Conservation (phyloP, 2,113 vertebrate species). For the Kryptolebias marmoratus region DNA sequence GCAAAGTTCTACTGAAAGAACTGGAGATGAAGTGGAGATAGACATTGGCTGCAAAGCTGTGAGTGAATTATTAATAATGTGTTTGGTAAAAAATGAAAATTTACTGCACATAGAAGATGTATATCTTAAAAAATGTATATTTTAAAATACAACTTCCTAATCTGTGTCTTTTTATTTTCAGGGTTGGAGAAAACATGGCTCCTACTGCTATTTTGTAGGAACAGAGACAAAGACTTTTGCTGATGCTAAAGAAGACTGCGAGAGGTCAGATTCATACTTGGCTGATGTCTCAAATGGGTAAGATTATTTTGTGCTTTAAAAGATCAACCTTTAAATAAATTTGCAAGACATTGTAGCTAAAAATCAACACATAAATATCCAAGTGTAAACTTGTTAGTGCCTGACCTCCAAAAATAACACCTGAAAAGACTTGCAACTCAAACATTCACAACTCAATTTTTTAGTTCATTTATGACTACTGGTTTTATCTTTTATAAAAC, state of each 20-base stretch:
- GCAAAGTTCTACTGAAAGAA: slow-evolving; percentile 71
- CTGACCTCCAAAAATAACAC: not conserved
- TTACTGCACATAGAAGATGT: not conserved
- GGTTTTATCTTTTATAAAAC: too few species aligned
- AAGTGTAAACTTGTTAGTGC: not conserved
- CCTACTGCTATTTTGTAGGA: slow-evolving; percentile 90
- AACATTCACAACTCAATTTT: too few species aligned
- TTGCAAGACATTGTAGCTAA: not conserved
- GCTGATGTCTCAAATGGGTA: slow-evolving; percentile 88
- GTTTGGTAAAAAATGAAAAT: not conserved
- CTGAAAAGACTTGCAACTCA: not conserved
- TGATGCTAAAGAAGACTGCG: slow-evolving; percentile 87
- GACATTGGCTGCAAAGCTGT: slow-evolving; percentile 87
- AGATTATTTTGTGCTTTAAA: slow-evolving; percentile 22
- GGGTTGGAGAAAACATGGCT: slow-evolving; percentile 91
- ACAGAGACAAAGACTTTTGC: slow-evolving; percentile 83
- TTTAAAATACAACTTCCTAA: not conserved
- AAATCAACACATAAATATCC: not conserved
- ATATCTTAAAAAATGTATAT: not conserved
- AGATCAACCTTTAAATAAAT: not conserved
- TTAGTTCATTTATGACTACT: too few species aligned
- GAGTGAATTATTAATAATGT: slow-evolving; percentile 61
- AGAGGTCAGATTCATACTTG: slow-evolving; percentile 79
- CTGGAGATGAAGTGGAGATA: slow-evolving; percentile 56
- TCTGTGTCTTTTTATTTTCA: slow-evolving; percentile 51